Percentiles rank a stretch among this genome's conserved stretches.
Conservation (phyloP, 2,888 invertebrate genomes). For the Panorpa germanica region DNA sequence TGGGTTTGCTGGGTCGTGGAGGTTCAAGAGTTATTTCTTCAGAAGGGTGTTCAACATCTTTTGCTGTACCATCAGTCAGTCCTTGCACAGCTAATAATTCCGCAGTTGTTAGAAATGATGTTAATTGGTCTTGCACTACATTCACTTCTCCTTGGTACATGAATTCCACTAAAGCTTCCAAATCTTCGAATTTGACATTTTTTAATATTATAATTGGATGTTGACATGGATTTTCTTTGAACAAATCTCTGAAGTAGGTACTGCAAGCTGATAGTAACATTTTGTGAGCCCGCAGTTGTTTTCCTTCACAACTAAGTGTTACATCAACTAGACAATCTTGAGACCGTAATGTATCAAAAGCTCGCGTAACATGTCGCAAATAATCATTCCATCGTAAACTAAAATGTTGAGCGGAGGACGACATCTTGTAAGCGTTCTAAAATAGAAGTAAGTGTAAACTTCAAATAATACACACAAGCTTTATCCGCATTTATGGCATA, state of each 20-base stretch:
- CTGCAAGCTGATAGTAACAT: slow-evolving; percentile 73
- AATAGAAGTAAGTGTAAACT: too few species aligned
- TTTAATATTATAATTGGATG: slow-evolving; percentile 67
- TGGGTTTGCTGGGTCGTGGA: too few species aligned
- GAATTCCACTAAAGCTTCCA: slow-evolving; percentile 59
- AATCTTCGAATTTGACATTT: slow-evolving; percentile 58
- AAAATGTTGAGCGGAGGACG: slow-evolving; percentile 56
- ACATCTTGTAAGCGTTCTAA: slow-evolving; percentile 16
- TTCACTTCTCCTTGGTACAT: slow-evolving; percentile 74
- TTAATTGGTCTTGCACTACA: slow-evolving; percentile 58
- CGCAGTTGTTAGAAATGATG: slow-evolving; percentile 59
- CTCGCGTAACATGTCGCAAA: slow-evolving; percentile 58
- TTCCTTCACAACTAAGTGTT: slow-evolving; percentile 69
- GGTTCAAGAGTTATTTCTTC: too few species aligned
- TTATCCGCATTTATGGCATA: too few species aligned
- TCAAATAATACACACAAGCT: too few species aligned
- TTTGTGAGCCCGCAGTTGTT: slow-evolving; percentile 67
- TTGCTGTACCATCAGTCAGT: slow-evolving; percentile 39
- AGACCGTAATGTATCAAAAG: slow-evolving; percentile 51
- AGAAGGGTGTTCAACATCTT: slow-evolving; percentile 13
- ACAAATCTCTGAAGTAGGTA: slow-evolving; percentile 53
- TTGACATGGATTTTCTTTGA: slow-evolving; percentile 59
- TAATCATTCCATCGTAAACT: slow-evolving; percentile 79
- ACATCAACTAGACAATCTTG: slow-evolving; percentile 65
- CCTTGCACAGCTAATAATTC: slow-evolving; percentile 61